Evolutionary conservation across 1,140 invertebrate species (phyloP).

Genomic region (Philotrypesis tridentata): DNA sequence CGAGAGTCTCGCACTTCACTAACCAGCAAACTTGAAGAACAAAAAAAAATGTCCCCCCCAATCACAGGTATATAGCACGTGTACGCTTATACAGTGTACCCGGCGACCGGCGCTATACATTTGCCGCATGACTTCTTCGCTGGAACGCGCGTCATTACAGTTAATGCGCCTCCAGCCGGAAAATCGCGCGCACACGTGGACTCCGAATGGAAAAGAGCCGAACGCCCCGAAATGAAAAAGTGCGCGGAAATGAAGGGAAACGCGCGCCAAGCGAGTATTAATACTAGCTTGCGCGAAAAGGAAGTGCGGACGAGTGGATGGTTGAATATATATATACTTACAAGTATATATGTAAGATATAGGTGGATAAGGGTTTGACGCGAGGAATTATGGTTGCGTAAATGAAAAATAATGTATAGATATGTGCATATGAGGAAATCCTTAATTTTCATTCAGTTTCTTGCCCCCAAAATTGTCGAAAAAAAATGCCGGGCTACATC

Average conservation of each 20-base stretch:
- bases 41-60: background rate
- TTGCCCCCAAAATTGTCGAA: too few species aligned
- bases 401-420: too few species aligned
- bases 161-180: background rate
- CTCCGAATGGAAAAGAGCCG: background rate
- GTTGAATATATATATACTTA: too few species aligned
- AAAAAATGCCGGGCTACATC: too few species aligned
- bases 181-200: background rate
- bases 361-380: too few species aligned
- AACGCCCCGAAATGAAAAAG: background rate
- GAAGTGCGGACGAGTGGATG: background rate
- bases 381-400: too few species aligned
- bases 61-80: background rate
- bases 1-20: background rate
- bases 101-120: background rate
- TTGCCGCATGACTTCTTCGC: background rate
- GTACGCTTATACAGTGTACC: too few species aligned
- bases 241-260: background rate
- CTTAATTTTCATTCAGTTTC: too few species aligned
- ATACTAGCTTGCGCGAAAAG: background rate
- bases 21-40: background rate
- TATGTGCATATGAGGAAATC: too few species aligned
- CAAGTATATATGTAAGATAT: too few species aligned
- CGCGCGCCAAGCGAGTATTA: background rate
- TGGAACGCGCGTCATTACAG: background rate